Evolutionary conservation across 2,888 invertebrate genomes (phyloP), one percentile per base, ranked within the genome.

Genomic region (Nasonia oneida): DNA sequence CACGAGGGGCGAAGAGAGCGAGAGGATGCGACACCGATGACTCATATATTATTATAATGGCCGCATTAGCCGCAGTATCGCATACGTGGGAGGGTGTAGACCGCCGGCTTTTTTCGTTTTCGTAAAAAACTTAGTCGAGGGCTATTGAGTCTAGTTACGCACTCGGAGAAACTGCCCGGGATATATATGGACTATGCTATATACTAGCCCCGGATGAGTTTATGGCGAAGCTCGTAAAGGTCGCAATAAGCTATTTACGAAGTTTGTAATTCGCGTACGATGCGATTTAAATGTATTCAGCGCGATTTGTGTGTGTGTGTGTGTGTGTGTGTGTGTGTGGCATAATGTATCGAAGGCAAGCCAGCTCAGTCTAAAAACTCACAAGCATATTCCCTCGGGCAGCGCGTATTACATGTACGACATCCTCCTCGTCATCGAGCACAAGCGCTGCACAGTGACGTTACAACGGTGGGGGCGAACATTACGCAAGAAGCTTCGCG

Each of bases 41-140:
- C 81, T 81, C 81, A 81, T 85, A 85, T 85, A 71, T 81, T 81
- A 85, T 81, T 85, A 81, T 77, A 85, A 85, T 81, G 85, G 77
- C 81, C 73, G 15, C 77, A 71, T 75, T 70, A 57, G 81, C 53
- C 67, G 50, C 29, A 4, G 57, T 18, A 42, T 42, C 6, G 2
- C 12, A 47, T 15, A n/a, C n/a, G 2, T 4, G 14, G 15, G 53
- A 15, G 29, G 29, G 23, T 15, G 29, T 37, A 29, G 42, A 0
- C 18, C 3, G 2, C 37, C 12, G 3, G 53, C 39, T 23, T 76
- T 76, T 76, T 39, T 70, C 12, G 50, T 74, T 37, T 23, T 33
- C 83, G 23, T 83, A 78, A 83, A 83, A 82, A 82, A 53, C 70
- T 83, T 53, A 29, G 50, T 67, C 23, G 47, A 47, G 39, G 0